Conservation (phyloP, 2,797 vertebrate species). For the Melanogrammus aeglefinus region DNA sequence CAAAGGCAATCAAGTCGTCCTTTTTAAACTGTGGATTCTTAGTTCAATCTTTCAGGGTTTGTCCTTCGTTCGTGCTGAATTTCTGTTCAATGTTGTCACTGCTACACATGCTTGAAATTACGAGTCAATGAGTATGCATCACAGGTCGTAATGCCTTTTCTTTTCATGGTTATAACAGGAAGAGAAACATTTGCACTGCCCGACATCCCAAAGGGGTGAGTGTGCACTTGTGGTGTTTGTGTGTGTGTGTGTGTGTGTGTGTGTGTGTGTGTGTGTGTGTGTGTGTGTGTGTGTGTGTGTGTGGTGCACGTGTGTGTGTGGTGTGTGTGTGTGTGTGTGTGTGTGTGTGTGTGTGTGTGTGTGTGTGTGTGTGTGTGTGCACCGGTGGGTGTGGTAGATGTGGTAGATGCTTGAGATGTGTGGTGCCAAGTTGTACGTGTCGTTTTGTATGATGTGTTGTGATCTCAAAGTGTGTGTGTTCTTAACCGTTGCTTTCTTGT, state of each 20-base stretch:
- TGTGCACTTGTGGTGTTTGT: background rate
- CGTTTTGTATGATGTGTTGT: no score
- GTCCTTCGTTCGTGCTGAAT: no score
- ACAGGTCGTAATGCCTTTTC: background rate
- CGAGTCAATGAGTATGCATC: no score
- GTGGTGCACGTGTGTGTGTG: background rate
- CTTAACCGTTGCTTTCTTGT: background rate
- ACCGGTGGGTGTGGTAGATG: background rate
- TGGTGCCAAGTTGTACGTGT: background rate
- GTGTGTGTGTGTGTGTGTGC: no score
- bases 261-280: background rate
- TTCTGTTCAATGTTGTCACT: no score
- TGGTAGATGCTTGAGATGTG: background rate
- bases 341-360: background rate
- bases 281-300: background rate
- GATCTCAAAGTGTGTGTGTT: background rate
- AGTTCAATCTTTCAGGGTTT: no score
- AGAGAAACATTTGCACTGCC: conserved; percentile 64
- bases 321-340: conserved; percentile 49
- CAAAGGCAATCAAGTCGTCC: no score
- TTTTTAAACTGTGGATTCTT: no score
- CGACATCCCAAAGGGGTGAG: conserved; percentile 69
- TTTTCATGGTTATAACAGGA: conserved; percentile 41
- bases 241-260: background rate
- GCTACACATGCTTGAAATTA: no score